Evolutionary conservation across 2,888 invertebrate species (phyloP).

Genomic region (Toxonevra muliebris): DNA sequence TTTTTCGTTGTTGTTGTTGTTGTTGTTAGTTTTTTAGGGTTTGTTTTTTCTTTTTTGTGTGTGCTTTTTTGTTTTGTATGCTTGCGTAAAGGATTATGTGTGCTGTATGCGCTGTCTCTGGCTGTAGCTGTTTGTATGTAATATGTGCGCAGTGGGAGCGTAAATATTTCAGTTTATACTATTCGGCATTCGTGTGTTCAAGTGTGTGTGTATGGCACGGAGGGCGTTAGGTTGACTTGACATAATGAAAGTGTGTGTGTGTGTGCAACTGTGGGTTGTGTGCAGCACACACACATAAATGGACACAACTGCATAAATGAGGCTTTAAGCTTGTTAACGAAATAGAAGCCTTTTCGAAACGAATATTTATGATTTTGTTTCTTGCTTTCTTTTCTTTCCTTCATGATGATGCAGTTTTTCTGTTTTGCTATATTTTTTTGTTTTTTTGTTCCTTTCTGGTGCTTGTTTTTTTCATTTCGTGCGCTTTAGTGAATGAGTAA

Average conservation of each 20-base stretch:
- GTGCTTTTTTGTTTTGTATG: slow-evolving; percentile 28
- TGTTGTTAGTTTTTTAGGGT: slow-evolving; percentile 17
- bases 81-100: slow-evolving; percentile 48
- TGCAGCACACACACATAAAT: slow-evolving; percentile 23
- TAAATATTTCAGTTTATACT: slow-evolving; percentile 25
- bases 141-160: slow-evolving; percentile 37
- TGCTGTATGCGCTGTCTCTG: slow-evolving; percentile 9
- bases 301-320: slow-evolving; percentile 53
- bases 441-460: slow-evolving; percentile 3
- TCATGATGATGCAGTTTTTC: not conserved
- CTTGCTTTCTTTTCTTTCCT: not conserved
- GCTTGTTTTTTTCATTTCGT: too few relatives aligned
- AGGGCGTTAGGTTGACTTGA: slow-evolving; percentile 21
- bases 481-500: too few relatives aligned
- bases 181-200: slow-evolving; percentile 33
- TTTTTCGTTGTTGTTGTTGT: not conserved
- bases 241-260: slow-evolving; percentile 15
- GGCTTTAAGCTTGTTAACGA: slow-evolving; percentile 55
- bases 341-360: slow-evolving; percentile 32
- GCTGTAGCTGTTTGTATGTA: slow-evolving; percentile 9
- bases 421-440: not conserved
- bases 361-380: slow-evolving; percentile 15
- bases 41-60: slow-evolving; percentile 11
- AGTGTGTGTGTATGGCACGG: not conserved
- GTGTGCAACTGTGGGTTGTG: slow-evolving; percentile 10